Conservation (phyloP, 2,113 vertebrate species). For the Embiotoca jacksoni region DNA sequence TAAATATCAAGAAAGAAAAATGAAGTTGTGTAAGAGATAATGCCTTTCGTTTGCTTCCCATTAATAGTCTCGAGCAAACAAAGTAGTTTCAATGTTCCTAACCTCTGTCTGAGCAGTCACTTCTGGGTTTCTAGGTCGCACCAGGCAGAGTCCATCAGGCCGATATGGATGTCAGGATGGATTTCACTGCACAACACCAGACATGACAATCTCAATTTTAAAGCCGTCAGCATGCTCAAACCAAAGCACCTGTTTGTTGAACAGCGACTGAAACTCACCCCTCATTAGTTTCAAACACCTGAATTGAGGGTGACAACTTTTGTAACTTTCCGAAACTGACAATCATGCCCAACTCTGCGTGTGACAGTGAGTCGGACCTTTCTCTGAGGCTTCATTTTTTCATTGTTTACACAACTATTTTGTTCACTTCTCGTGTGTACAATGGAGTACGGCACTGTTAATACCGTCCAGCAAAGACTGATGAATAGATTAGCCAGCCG, state of each 20-base stretch:
- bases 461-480: no score
- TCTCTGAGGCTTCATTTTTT: neutral
- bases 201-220: constrained; percentile 4
- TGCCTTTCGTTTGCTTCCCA: constrained; percentile 46
- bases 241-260: constrained; percentile 11
- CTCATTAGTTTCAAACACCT: neutral
- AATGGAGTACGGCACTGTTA: neutral
- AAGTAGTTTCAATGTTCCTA: constrained; percentile 7
- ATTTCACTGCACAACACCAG: constrained; percentile 8
- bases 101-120: constrained; percentile 7
- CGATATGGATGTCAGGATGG: constrained; percentile 26
- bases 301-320: neutral
- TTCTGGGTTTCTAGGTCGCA: constrained; percentile 28
- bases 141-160: neutral
- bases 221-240: constrained; percentile 5
- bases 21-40: constrained; percentile 14
- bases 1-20: constrained; percentile 50
- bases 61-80: constrained; percentile 30
- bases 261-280: neutral
- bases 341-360: no score
- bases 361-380: neutral
- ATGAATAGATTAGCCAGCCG: neutral
- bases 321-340: no score
- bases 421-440: neutral
- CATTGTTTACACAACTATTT: neutral